A percentile compares a stretch with the other conserved stretches of the same genome.
Conservation (phyloP, 2,888 invertebrate genomes). For the Orthosia cruda region DNA sequence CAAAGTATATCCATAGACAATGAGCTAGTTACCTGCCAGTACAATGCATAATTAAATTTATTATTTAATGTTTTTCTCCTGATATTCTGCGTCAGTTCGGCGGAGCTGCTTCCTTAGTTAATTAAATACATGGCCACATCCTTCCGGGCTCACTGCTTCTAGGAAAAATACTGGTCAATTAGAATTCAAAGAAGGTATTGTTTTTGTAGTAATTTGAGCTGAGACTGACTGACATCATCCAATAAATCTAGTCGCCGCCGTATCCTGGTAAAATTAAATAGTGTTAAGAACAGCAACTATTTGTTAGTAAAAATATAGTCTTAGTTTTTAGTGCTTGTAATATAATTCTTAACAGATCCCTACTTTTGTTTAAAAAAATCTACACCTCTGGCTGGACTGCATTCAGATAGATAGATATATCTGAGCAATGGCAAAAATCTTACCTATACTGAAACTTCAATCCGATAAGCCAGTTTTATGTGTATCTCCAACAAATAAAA, state of each 20-base stretch:
- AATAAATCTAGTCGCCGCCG: constrained; percentile 33
- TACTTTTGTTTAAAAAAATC: too few relatives aligned
- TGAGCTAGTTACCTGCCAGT: constrained; percentile 30
- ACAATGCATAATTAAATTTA: constrained; percentile 37
- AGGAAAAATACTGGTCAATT: constrained; percentile 57
- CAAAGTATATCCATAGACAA: constrained; percentile 36
- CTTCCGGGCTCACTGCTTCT: constrained; percentile 59
- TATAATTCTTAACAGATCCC: neutral
- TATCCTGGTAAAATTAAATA: constrained; percentile 32
- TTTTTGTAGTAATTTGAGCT: constrained; percentile 66
- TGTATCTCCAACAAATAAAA: constrained; percentile 19
- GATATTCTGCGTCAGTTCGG: constrained; percentile 33
- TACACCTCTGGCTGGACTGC: too few relatives aligned
- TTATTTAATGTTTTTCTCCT: constrained; percentile 40
- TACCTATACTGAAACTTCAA: constrained; percentile 12
- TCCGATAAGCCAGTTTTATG: constrained; percentile 37
- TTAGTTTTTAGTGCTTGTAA: neutral
- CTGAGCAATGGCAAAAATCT: constrained; percentile 20
- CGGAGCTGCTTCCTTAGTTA: constrained; percentile 53
- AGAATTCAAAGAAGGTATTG: constrained; percentile 64
- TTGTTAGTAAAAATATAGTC: neutral
- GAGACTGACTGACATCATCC: constrained; percentile 51
- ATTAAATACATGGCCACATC: constrained; percentile 62
- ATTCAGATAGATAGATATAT: constrained; percentile 12
- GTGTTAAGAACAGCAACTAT: neutral